Evolutionary conservation across 2,113 vertebrate species (phyloP).

Genomic region (Colaptes auratus): DNA sequence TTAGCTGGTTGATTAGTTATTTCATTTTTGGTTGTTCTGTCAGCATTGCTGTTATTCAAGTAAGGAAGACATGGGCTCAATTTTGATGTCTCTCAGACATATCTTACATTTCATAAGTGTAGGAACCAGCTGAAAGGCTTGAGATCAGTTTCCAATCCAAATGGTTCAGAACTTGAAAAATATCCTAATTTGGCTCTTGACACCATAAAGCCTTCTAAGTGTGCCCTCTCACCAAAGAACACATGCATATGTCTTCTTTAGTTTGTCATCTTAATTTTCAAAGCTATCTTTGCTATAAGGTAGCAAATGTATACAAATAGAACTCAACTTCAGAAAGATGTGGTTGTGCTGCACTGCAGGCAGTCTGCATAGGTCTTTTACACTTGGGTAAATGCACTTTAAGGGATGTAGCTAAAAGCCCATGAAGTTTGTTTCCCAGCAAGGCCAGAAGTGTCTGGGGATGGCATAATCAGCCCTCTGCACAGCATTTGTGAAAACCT

Average conservation of each 20-base stretch:
- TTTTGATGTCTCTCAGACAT: conserved; percentile 1
- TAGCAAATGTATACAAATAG: not conserved
- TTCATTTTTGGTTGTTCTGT: not conserved
- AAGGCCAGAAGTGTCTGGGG: not conserved
- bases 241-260: not conserved
- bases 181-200: not conserved
- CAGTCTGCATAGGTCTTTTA: not conserved
- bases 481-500: not conserved
- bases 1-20: conserved; percentile 43
- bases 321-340: not conserved
- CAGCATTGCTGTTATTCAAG: not conserved
- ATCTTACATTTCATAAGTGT: not conserved
- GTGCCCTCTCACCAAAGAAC: not conserved
- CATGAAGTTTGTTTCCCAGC: not conserved
- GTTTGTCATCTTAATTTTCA: not conserved
- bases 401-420: not conserved
- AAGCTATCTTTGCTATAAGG: not conserved
- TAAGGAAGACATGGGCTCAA: not conserved
- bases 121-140: not conserved
- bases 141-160: not conserved
- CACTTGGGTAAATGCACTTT: not conserved
- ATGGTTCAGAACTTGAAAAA: not conserved
- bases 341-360: not conserved
- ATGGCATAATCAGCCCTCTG: not conserved
- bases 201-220: not conserved